Conservation (phyloP, 1,140 invertebrate species). For the Drosophila bipectinata region DNA sequence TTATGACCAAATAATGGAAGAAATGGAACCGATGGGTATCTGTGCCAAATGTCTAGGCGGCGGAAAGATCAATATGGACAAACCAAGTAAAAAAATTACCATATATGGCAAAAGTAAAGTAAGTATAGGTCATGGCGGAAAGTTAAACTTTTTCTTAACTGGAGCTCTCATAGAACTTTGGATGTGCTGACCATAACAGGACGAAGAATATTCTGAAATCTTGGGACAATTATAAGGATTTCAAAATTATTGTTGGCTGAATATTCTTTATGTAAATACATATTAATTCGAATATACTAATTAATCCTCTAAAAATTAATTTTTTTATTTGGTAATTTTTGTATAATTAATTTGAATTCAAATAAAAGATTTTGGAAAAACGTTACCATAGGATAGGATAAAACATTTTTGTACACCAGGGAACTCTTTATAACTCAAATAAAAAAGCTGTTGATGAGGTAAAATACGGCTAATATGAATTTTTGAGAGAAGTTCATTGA, state of each 20-base stretch:
- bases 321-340: too few species aligned
- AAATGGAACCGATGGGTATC: constrained; percentile 33
- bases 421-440: too few species aligned
- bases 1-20: constrained; percentile 18
- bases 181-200: constrained; percentile 44
- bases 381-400: too few species aligned
- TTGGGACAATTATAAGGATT: constrained; percentile 26
- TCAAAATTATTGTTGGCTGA: constrained; percentile 17
- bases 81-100: constrained; percentile 4
- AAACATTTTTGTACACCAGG: too few species aligned
- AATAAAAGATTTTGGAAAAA: too few species aligned
- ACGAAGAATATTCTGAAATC: constrained; percentile 42
- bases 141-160: neutral
- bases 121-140: constrained; percentile 4
- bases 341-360: too few species aligned
- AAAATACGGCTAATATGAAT: too few species aligned
- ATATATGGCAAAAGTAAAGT: constrained; percentile 50
- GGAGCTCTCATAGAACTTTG: constrained; percentile 41
- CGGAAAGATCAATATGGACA: constrained; percentile 33
- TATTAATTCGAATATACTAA: too few species aligned
- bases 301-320: too few species aligned
- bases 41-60: constrained; percentile 53
- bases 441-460: too few species aligned
- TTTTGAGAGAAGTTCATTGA: too few species aligned
- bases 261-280: neutral